Conservation (phyloP, 1,140 invertebrate species). For the Pseudomyrmex pallidus region DNA sequence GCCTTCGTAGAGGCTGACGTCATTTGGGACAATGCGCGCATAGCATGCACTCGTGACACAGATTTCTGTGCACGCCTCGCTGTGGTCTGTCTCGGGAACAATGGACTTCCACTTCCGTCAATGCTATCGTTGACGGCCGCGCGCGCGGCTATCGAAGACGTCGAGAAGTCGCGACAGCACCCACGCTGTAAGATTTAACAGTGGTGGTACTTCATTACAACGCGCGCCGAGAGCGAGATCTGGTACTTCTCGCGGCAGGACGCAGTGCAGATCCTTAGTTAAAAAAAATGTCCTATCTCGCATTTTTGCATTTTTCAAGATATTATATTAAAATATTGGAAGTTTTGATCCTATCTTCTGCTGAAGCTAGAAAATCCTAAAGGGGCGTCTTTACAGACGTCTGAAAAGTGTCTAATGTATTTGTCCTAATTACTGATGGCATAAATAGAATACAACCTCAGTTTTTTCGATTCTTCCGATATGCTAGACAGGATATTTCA, state of each 20-base stretch:
- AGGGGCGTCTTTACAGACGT: too few species aligned
- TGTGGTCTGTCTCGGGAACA: conserved; percentile 63
- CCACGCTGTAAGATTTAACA: neutral
- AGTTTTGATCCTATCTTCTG: too few species aligned
- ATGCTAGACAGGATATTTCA: too few species aligned
- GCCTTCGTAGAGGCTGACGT: conserved; percentile 65
- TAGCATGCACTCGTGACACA: conserved; percentile 75
- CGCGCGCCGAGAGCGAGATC: neutral
- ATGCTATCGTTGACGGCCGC: conserved; percentile 52
- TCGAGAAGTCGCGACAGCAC: conserved; percentile 32
- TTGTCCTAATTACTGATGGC: too few species aligned
- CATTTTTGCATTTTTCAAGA: too few species aligned
- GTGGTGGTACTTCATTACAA: neutral
- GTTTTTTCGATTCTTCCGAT: too few species aligned
- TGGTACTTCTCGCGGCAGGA: conserved; percentile 19
- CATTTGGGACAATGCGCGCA: conserved; percentile 74
- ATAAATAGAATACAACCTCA: too few species aligned
- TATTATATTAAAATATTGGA: too few species aligned
- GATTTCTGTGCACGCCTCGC: conserved; percentile 68
- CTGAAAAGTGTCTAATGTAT: too few species aligned
- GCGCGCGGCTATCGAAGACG: conserved; percentile 54
- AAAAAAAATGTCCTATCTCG: too few species aligned
- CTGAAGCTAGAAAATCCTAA: too few species aligned
- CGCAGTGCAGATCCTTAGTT: too few species aligned
- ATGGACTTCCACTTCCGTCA: conserved; percentile 71